phyloP scores from a whole-genome alignment of 2,888 invertebrate species.

The Iselma pallidipennis region DNA sequence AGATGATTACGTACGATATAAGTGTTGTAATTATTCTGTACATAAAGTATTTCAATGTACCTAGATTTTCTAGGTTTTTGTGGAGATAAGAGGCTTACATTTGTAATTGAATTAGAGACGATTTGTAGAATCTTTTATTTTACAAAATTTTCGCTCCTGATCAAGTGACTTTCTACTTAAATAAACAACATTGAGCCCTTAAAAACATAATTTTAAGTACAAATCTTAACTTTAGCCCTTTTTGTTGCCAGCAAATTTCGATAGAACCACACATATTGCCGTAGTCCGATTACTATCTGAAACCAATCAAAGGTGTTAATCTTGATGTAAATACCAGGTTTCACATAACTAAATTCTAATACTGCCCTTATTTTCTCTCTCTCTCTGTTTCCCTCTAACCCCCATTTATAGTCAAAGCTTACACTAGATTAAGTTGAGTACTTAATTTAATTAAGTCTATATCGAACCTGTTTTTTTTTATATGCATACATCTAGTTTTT shows the following conservation, averaged over 20 bases:
- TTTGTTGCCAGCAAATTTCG: no score
- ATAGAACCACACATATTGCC: no score
- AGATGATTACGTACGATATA: no score
- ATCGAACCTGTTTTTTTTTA: not conserved
- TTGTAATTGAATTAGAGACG: not conserved
- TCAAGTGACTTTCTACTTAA: no score
- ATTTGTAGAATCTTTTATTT: no score
- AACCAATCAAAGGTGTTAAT: conserved; percentile 3
- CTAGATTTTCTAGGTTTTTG: not conserved
- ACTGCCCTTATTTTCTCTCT: not conserved
- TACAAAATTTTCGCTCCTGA: no score
- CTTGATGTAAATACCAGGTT: conserved; percentile 1
- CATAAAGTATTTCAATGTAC: not conserved
- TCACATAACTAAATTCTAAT: not conserved
- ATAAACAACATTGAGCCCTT: no score
- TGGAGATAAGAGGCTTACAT: not conserved
- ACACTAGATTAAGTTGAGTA: conserved; percentile 6
- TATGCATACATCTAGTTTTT: not conserved
- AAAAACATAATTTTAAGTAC: no score
- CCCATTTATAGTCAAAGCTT: not conserved
- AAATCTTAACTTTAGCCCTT: no score
- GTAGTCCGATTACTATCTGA: not conserved
- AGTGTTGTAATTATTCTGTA: no score
- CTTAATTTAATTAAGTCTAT: conserved; percentile 4
- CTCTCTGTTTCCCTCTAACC: not conserved